Base-by-base conservation (phyloP, 1,140 invertebrate genomes). In the Paraescarpia echinospica region DNA sequence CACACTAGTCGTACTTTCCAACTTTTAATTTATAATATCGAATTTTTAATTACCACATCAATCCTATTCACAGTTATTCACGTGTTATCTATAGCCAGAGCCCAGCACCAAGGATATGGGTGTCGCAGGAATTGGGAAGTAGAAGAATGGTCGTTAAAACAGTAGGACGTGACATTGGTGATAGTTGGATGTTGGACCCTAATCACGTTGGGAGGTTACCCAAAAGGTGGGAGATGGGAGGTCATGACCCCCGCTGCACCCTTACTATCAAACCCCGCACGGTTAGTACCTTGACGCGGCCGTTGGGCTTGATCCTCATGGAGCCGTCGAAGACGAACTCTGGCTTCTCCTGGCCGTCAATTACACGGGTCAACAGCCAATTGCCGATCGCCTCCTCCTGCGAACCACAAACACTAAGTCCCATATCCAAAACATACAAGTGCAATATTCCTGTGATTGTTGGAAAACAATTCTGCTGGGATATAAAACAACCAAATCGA, bases 331-430 rank as follows among this genome's bases (percentile, higher is more conserved):
- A 59, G 0, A 33, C 34, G 92, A 59, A 93, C n/a, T 93, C 51
- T 8, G 92, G 8, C 41, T 92, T 91, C 33, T 92, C 92, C 27
- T 59, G n/a, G n/a, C 94, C 94, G 92, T 95, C 95, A 89, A 95
- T 93, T 5, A 93, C 93, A 59, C 95, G 93, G 59, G 92, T 94
- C 51, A 96, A 41, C 89, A 93, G 94, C 94, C 94, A 95, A 1
- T 94, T 94, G 34, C 94, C 95, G 12, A 95, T 90, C 91, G 94
- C 94, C 22, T 95, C 94, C 51, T 95, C 95, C 95, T 95, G 48
- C 91, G 91, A 35, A 93, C n/a, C 33, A 93, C 59, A 31, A 2
- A 77, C 59, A 12, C 8, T 77, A 27, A 77, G 59, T 77, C 59
- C 59, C 2, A 27, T 31, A 77, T 77, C 59, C 12, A 77, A 77